These are phyloP conservation scores for Onychorhynchus coronatus DNA, from an alignment of 2,113 vertebrate genomes.

Conservation along the genomic window DNA sequence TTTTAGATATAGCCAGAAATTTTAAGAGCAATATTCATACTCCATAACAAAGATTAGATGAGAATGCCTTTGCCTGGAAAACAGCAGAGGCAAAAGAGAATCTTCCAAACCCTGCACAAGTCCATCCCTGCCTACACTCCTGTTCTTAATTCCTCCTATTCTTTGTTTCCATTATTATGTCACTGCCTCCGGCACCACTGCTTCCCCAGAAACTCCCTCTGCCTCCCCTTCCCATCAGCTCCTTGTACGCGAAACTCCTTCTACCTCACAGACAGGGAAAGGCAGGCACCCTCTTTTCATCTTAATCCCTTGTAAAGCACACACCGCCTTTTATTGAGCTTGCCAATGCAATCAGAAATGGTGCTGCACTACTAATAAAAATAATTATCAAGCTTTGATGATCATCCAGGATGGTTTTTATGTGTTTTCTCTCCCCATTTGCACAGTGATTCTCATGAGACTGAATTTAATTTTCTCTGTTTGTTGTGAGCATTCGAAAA, in stretches of 20 bases:
- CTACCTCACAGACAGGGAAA: not conserved
- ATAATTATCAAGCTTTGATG: conserved; percentile 40
- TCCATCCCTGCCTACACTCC: not conserved
- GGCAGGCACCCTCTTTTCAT: conserved; percentile 36
- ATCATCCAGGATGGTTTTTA: not conserved
- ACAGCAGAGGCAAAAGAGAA: not conserved
- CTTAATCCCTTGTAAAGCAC: conserved; percentile 12
- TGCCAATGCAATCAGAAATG: conserved; percentile 31
- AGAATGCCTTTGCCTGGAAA: not conserved
- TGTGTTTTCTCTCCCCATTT: not conserved
- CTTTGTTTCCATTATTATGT: not conserved
- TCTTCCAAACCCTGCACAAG: not conserved
- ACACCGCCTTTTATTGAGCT: not conserved
- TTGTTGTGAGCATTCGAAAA: not conserved
- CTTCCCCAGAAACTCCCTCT: not conserved
- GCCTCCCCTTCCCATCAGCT: not conserved
- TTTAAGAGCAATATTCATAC: not conserved
- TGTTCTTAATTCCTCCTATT: not conserved
- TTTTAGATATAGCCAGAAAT: not conserved
- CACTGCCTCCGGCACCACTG: not conserved
- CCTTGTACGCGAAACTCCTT: not conserved
- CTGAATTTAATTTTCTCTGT: not conserved
- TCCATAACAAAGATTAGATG: not conserved
- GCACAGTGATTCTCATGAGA: not conserved
- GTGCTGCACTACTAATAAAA: conserved; percentile 28